These are phyloP conservation scores for Maccullochella peelii DNA, from an alignment of 2,113 vertebrate species.

Conservation along the genomic window DNA sequence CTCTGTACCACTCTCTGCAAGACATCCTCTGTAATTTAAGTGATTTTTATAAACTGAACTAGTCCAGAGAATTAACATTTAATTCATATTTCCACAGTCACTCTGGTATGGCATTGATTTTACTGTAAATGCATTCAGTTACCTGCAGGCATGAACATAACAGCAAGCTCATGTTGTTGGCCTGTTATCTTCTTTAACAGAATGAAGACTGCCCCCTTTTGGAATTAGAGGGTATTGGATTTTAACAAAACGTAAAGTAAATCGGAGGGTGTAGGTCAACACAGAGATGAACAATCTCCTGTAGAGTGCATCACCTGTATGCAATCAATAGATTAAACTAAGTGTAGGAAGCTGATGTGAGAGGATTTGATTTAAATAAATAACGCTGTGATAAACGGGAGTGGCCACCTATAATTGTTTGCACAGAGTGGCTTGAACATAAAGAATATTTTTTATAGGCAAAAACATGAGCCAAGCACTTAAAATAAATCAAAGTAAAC, in stretches of 20 bases:
- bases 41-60: not conserved
- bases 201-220: conserved; percentile 51
- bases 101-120: not conserved
- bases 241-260: not conserved
- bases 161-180: not conserved
- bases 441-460: not conserved
- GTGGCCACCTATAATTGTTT: conserved; percentile 8
- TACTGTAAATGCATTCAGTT: not conserved
- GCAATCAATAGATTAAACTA: conserved; percentile 72
- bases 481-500: not conserved
- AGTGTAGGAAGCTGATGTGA: conserved; percentile 32
- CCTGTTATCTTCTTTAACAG: not conserved
- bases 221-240: conserved; percentile 40
- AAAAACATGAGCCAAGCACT: not conserved
- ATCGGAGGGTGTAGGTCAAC: conserved; percentile 51
- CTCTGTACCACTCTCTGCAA: not conserved
- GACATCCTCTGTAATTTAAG: not conserved
- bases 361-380: conserved; percentile 53
- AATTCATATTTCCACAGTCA: not conserved
- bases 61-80: not conserved
- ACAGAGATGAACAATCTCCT: conserved; percentile 29
- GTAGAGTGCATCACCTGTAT: conserved; percentile 43
- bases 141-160: not conserved
- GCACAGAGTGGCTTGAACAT: not conserved
- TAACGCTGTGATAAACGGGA: conserved; percentile 40